phyloP scores from a whole-genome alignment of 2,797 vertebrate genomes.

The Malacoraja senta region DNA sequence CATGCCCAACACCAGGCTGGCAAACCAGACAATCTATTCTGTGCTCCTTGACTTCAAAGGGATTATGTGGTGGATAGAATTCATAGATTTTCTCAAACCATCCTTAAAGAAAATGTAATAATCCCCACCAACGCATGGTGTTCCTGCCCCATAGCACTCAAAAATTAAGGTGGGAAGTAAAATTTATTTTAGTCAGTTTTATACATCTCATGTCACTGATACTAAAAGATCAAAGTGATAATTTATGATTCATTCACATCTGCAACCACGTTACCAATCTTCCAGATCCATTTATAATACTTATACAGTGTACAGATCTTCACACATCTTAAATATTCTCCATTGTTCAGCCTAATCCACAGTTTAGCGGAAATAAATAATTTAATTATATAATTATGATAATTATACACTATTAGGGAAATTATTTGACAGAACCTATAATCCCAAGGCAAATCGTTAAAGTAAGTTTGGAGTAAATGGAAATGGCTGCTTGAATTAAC shows the following conservation, averaged over 20 bases:
- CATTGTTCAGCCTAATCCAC: background rate
- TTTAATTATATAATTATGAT: too few species aligned
- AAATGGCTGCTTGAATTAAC: background rate
- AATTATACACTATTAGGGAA: background rate
- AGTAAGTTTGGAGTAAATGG: background rate
- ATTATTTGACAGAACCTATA: conserved; percentile 1
- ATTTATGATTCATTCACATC: background rate
- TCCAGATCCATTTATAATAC: background rate
- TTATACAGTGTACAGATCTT: background rate
- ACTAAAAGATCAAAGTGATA: too few species aligned
- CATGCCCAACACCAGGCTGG: too few species aligned
- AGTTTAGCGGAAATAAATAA: background rate
- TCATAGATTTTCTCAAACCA: too few species aligned
- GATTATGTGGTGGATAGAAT: too few species aligned
- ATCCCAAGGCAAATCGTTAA: background rate
- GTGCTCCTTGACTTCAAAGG: too few species aligned
- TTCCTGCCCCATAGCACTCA: too few species aligned
- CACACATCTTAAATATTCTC: background rate
- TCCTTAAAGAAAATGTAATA: too few species aligned
- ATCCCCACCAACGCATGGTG: too few species aligned
- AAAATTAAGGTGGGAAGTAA: too few species aligned
- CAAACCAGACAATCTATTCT: too few species aligned
- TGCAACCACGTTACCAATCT: background rate
- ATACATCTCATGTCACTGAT: background rate
- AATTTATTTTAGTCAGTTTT: background rate